Evolutionary conservation across 2,888 invertebrate genomes (phyloP), one percentile per base, ranked within the genome.

Genomic region (Prostheceraeus crozeri): DNA sequence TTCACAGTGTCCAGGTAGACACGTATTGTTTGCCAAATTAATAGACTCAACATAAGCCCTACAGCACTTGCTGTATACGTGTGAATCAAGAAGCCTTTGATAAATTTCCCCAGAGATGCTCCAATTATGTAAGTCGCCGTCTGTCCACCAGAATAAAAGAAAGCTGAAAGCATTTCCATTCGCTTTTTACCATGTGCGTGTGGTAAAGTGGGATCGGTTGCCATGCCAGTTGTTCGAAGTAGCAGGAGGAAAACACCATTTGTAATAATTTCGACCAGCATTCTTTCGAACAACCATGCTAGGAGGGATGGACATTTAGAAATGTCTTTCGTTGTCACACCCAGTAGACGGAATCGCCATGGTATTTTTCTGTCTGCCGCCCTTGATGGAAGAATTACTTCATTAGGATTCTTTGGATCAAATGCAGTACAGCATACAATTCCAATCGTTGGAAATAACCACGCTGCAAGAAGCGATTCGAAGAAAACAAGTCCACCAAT

Each of bases 11-110:
- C 4, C 3, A 53, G n/a, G 4, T 23, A 4, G n/a, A 56, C n/a
- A 6, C 23, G 45, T n/a, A n/a, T n/a, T n/a, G n/a, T n/a, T 21
- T 56, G 56, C 56, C 56, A 56, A 3, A 35, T 53, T 3, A 56
- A 4, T 19, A 35, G 23, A 4, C n/a, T 14, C 14, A 56, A 56
- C n/a, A 56, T 46, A 6, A 56, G 23, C 8, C 16, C 8, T 16
- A 31, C 16, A 35, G 35, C 4, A 53, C 23, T n/a, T 19, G n/a
- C n/a, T 19, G 23, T 51, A 51, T 35, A 35, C 3, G 40, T 21
- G 11, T 56, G 31, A 3, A 56, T 10, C 4, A 56, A 40, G 14
- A 46, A 35, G 3, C 56, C 56, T 16, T n/a, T 23, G 25, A 8
- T 3, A 14, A 56, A 14, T 4, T 31, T 4, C 45, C 56, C 56